Conservation (phyloP, 2,113 vertebrate species). For the Neolamprologus caudopunctatus region DNA sequence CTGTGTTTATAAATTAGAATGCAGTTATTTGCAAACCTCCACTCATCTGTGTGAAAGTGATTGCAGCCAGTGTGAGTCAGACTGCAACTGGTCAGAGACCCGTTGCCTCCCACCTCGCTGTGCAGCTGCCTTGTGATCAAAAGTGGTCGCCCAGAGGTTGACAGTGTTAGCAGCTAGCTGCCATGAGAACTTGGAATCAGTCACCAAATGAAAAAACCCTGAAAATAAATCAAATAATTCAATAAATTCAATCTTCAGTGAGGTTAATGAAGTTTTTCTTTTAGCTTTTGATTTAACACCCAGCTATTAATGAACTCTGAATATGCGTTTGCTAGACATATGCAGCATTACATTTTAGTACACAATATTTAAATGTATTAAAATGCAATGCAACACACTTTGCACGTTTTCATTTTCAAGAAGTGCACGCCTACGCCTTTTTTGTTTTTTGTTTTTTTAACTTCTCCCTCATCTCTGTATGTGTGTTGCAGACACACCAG, state of each 20-base stretch:
- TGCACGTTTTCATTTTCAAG: neutral
- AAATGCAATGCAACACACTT: neutral
- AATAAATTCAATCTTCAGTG: neutral
- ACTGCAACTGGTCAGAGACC: neutral
- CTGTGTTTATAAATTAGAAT: neutral
- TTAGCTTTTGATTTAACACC: neutral
- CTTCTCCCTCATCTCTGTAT: neutral
- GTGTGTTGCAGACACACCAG: conserved; percentile 75
- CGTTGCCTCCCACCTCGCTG: neutral
- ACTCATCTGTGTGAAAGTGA: neutral
- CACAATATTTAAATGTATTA: neutral
- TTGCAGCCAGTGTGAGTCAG: neutral
- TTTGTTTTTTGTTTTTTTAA: neutral
- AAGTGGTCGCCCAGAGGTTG: neutral
- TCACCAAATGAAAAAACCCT: neutral
- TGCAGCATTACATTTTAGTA: neutral
- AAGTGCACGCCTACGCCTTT: neutral
- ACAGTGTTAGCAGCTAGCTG: neutral
- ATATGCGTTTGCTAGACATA: neutral
- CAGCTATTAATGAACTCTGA: neutral
- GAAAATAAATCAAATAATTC: neutral
- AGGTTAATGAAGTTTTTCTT: neutral
- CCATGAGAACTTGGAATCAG: neutral
- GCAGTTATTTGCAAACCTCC: neutral
- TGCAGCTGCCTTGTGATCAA: neutral